These are phyloP conservation scores for Rutilus rutilus DNA, from an alignment of 2,113 vertebrate genomes.

Conservation along the genomic window DNA sequence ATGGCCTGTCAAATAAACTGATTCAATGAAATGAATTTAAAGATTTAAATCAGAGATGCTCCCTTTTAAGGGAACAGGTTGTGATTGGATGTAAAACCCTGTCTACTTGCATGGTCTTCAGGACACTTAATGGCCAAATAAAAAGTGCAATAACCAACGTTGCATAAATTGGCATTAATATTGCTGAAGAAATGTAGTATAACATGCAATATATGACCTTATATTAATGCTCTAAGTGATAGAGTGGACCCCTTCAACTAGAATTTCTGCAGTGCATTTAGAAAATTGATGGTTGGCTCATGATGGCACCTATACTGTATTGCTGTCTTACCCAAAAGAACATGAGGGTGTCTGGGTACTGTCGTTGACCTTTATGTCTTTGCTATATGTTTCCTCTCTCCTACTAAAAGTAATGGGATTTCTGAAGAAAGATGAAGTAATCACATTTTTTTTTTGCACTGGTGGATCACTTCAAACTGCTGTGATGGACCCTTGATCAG, in stretches of 20 bases:
- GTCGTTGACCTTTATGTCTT: not conserved
- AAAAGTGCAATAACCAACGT: not conserved
- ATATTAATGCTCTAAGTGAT: not conserved
- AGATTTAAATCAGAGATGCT: no score
- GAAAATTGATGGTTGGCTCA: not conserved
- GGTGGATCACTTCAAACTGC: slow-evolving; percentile 47
- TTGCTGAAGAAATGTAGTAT: not conserved
- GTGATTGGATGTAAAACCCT: not conserved
- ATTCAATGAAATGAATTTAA: no score
- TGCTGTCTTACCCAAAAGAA: not conserved
- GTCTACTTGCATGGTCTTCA: not conserved
- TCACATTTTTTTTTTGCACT: slow-evolving; percentile 47
- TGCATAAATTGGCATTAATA: not conserved
- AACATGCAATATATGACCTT: not conserved
- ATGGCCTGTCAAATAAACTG: no score
- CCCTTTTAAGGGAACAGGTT: no score
- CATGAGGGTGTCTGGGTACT: not conserved
- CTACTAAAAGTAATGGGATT: slow-evolving; percentile 9
- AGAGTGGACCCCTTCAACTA: not conserved
- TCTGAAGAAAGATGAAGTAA: slow-evolving; percentile 42
- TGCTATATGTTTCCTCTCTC: not conserved
- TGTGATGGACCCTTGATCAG: slow-evolving; percentile 2
- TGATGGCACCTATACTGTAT: not conserved
- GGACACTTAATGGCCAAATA: not conserved
- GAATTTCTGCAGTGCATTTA: not conserved